Evolutionary conservation across 2,113 vertebrate genomes (phyloP).

Genomic region (Copsychus sechellarum): DNA sequence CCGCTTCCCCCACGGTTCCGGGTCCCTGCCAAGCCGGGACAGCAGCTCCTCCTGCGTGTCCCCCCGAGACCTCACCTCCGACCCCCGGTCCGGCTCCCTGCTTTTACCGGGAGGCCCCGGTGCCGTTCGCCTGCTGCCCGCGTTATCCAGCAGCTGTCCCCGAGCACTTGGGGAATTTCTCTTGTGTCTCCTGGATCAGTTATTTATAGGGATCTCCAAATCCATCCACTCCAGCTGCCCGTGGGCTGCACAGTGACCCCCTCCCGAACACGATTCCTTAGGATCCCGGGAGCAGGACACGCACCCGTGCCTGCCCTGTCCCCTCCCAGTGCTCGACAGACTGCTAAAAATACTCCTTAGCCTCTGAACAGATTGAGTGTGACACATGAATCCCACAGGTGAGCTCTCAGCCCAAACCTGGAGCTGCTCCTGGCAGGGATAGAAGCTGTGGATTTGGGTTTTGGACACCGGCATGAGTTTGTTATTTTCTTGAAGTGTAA

Average conservation of each 20-base stretch:
- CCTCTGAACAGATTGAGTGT: neutral
- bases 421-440: neutral
- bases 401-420: neutral
- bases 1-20: neutral
- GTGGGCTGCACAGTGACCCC: accelerated
- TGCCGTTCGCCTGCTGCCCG: neutral
- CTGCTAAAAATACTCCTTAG: neutral
- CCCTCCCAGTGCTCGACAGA: neutral
- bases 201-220: neutral
- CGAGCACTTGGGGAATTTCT: neutral
- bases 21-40: neutral
- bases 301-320: accelerated
- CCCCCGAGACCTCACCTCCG: too few relatives aligned
- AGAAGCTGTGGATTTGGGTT: neutral
- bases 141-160: neutral
- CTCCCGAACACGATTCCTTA: accelerated
- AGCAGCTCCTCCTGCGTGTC: neutral
- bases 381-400: neutral
- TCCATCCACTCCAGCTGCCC: neutral
- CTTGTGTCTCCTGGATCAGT: neutral
- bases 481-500: neutral
- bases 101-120: neutral
- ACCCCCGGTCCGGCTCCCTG: accelerated
- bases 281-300: neutral
- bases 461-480: neutral